Evolutionary conservation across 2,113 vertebrate species (phyloP).

Genomic region (Sapajus apella): DNA sequence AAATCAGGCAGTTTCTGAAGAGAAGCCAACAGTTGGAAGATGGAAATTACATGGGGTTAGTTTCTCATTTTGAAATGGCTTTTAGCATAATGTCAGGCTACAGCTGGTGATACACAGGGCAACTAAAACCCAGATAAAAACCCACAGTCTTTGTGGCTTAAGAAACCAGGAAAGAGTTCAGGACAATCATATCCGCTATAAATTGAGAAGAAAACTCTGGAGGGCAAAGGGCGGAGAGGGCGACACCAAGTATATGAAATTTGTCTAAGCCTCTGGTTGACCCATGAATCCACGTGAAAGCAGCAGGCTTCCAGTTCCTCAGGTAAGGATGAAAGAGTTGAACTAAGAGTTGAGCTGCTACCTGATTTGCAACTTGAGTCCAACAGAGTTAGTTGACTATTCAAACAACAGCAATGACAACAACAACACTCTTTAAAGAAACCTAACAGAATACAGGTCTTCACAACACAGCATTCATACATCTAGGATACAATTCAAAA

Average conservation of each 20-base stretch:
- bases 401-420: not conserved
- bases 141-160: not conserved
- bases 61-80: not conserved
- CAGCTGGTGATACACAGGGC: not conserved
- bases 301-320: not conserved
- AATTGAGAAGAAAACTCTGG: not conserved
- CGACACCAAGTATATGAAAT: not conserved
- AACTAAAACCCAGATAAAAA: not conserved
- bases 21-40: not conserved
- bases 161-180: not conserved
- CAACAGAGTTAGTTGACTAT: not conserved
- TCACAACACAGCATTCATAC: too few relatives aligned
- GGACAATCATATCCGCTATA: not conserved
- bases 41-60: fast-evolving
- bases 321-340: not conserved
- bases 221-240: not conserved
- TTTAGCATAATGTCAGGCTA: not conserved
- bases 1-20: not conserved
- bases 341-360: not conserved
- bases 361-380: not conserved
- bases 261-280: not conserved
- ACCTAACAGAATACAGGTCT: not conserved
- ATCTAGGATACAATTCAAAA: not conserved
- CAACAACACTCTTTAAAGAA: not conserved
- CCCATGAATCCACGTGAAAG: too few relatives aligned